A percentile compares a stretch with the other conserved stretches of the same genome.
Conservation (phyloP, 2,113 vertebrate genomes). For the Zosterops japonicus region DNA sequence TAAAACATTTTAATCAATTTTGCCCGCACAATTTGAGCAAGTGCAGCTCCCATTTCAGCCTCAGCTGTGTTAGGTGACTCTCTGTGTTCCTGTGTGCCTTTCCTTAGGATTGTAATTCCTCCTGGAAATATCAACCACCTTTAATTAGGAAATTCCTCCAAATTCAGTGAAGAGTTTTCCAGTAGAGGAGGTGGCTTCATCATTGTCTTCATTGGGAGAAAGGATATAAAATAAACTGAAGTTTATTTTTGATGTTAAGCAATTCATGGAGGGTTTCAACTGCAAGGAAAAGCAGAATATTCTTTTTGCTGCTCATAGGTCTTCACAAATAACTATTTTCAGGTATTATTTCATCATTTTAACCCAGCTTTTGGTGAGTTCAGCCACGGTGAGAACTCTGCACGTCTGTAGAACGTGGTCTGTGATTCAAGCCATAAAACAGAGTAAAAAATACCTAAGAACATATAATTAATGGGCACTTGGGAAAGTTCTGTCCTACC, state of each 20-base stretch:
- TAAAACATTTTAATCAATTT: neutral
- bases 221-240: neutral
- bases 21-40: neutral
- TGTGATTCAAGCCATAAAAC: no score
- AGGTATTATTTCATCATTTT: no score
- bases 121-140: neutral
- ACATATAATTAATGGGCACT: no score
- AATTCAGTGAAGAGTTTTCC: neutral
- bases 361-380: no score
- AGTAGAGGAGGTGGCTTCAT: neutral
- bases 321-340: no score
- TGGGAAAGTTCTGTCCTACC: no score
- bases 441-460: neutral
- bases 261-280: fast-evolving
- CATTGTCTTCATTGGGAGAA: neutral
- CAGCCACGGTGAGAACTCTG: no score
- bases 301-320: neutral
- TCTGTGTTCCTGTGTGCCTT: neutral
- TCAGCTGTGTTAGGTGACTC: neutral
- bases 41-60: neutral
- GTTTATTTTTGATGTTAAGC: neutral
- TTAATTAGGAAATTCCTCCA: neutral
- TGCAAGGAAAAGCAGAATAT: neutral
- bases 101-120: neutral
- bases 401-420: no score